Evolutionary conservation across 2,888 invertebrate species (phyloP), one percentile per base, ranked within the genome.

Genomic region (Beris chalybata): DNA sequence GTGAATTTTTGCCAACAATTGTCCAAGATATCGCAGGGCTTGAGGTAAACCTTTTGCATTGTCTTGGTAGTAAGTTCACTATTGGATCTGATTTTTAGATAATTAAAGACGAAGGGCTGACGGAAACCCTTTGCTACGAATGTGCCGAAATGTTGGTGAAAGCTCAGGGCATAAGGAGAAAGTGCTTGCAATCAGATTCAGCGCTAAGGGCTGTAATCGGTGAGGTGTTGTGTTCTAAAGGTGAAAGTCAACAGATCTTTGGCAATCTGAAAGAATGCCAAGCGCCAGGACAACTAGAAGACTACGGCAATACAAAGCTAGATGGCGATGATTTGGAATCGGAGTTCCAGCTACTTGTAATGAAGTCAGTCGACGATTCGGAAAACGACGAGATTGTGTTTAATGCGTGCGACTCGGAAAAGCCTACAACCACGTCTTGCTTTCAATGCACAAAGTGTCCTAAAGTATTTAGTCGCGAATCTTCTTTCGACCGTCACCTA

Each of bases 131-230:
- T 38, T 69, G 69, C 55, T 54, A 38, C 30, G 53, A 38, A 38
- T 67, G 69, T 50, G 55, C 55, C 9, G 31, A 55, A 38, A 61
- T 50, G n/a, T 43, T 69, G 30, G 32, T 64, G 3, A 43, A 64
- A 38, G 66, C 67, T 12, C 31, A 64, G 15, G 58, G 66, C 13
- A 67, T 69, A 11, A 15, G 61, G 3, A 58, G 54, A 45, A 50
- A 38, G 31, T 69, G 52, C 30, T 5, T 69, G 12, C 48, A 64
- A 47, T 66, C 67, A 1, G 64, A 69, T 64, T 45, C 55, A 7
- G 54, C 56, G 4, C 38, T 67, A 15, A 47, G 38, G 32, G 32
- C 55, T 5, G 15, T 38, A 38, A 50, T 38, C 15, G 5, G 38
- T 9, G 15, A 22, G 22, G 22, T 22, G 22, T 22, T 22, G 22